Conservation (phyloP, 2,113 vertebrate species). For the Podiceps cristatus region DNA sequence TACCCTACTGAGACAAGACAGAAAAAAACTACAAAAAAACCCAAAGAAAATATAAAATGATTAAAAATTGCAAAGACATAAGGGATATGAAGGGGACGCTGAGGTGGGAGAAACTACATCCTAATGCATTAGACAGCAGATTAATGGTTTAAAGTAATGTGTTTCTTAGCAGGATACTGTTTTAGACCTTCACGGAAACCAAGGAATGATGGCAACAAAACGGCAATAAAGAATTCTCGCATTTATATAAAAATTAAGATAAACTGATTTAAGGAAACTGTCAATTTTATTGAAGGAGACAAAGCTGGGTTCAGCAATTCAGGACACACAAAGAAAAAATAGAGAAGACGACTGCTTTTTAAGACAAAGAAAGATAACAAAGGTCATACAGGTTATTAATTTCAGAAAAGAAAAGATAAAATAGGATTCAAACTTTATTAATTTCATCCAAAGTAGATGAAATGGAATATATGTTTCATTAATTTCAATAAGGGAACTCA, state of each 20-base stretch:
- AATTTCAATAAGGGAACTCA: not conserved
- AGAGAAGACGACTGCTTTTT: not conserved
- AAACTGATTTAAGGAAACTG: not conserved
- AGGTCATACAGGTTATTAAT: not conserved
- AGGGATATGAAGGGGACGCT: not conserved
- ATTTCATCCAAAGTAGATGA: not conserved
- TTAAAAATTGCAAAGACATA: not conserved
- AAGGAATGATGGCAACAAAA: not conserved
- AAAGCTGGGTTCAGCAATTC: not conserved
- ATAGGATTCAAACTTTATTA: conserved; percentile 14
- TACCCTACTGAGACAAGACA: not conserved
- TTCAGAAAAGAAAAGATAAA: not conserved
- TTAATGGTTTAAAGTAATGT: not conserved
- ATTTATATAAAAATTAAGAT: not conserved
- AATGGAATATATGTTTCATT: not conserved
- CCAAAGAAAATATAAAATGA: not conserved
- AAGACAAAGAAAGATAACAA: not conserved
- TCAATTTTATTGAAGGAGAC: not conserved
- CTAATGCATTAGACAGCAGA: not conserved
- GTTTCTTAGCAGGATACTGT: not conserved
- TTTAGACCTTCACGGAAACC: not conserved
- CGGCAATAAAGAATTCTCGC: not conserved
- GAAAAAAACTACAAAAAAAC: not conserved
- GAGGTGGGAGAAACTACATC: not conserved
- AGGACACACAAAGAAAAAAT: not conserved